Percentiles rank a stretch among this genome's conserved stretches.
phyloP scores from a whole-genome alignment of 1,140 invertebrate species.

The Pogonus chalceus region DNA sequence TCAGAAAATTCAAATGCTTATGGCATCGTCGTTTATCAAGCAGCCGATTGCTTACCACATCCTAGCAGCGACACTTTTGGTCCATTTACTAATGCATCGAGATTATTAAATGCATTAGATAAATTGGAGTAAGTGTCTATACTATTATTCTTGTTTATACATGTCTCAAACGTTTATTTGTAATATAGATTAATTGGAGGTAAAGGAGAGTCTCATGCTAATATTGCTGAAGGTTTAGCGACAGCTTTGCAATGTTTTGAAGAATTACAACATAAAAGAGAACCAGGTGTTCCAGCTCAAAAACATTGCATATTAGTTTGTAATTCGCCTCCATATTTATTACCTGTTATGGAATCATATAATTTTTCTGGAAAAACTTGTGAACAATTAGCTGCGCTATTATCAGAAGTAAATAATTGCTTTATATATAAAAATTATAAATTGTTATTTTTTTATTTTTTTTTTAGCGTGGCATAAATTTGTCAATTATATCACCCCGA shows the following conservation, averaged over 20 bases:
- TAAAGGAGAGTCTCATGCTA: conserved; percentile 76
- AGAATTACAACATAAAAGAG: conserved; percentile 64
- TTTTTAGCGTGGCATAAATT: conserved; percentile 64
- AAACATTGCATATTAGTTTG: conserved; percentile 83
- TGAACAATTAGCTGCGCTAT: conserved; percentile 62
- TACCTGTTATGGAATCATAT: conserved; percentile 70
- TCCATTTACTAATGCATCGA: conserved; percentile 70
- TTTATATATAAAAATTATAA: no score
- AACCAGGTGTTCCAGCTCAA: conserved; percentile 42
- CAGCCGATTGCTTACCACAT: conserved; percentile 70
- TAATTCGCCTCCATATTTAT: conserved; percentile 85
- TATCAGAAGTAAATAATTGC: conserved; percentile 56
- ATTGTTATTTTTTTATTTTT: conserved; percentile 20
- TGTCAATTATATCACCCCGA: conserved; percentile 80
- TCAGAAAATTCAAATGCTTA: conserved; percentile 54
- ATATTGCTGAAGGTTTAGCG: conserved; percentile 82
- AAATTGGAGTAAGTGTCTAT: conserved; percentile 58
- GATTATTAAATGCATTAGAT: conserved; percentile 65
- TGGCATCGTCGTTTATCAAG: conserved; percentile 77
- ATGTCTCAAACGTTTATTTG: neutral
- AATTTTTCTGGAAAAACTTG: conserved; percentile 59
- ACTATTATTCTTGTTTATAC: no score
- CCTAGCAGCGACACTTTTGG: conserved; percentile 60
- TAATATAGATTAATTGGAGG: conserved; percentile 70
- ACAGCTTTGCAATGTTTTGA: conserved; percentile 81